Evolutionary conservation across 1,140 invertebrate species (phyloP), one percentile per base, ranked within the genome.

Genomic region (Scaptomyza montana): DNA sequence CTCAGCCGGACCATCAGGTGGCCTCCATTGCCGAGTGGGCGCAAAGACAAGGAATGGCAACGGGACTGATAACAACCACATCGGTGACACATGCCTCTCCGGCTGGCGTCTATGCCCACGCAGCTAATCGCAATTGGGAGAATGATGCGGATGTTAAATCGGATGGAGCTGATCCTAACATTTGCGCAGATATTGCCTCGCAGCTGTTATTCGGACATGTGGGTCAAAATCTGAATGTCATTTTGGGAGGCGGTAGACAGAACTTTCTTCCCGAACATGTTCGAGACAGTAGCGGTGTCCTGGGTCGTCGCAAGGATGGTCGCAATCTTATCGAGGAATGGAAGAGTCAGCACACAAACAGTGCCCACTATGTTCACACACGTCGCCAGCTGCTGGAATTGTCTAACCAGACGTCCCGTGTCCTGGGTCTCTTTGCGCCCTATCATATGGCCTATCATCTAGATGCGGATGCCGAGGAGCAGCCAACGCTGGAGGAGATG

Each of bases 11-110:
- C 5, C 93, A 93, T 62, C 93, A 94, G 69, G 93, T 96, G 1
- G 74, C 92, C 1, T 96, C 95, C 0, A 95, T 97, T 46, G 93
- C 95, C 0, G 92, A 94, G 5, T 96, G 95, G 95, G 96, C 96
- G 0, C 94, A 95, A 55, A 92, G 93, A 2, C 93, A 93, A 30
- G 95, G 95, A 3, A 96, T 96, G 82, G 93, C 94, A 30, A 94
- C 94, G 10, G 91, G 93, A 89, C 25, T 97, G 3, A 95, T 97
- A 3, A 97, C 96, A 0, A 97, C 95, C 4, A 96, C 96, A 0
- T 93, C 96, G 25, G 93, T 97, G 1, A 97, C 96, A 0, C 96
- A 97, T 79, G 96, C 96, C 3, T 96, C 96, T 0, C 96, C 96
- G 0, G 94, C 95, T 0, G 93, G 93, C 5, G 92, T 93, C 2